Percentiles rank a stretch among this genome's conserved stretches.
Conservation (phyloP, 2,888 invertebrate genomes). For the Cinara cedri region DNA sequence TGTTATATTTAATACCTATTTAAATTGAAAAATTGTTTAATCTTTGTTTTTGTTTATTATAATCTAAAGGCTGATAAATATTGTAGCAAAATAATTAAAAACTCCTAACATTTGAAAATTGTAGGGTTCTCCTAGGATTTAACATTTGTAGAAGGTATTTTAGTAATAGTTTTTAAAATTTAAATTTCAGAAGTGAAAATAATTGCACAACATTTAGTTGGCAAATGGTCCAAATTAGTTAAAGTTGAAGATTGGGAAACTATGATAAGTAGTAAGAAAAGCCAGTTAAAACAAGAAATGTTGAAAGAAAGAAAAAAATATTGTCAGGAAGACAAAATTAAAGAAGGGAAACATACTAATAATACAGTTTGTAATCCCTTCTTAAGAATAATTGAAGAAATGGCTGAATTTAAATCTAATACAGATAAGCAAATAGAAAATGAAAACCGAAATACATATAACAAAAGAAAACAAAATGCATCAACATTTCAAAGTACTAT, state of each 20-base stretch:
- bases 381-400: constrained; percentile 51
- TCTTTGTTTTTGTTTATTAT: too few relatives aligned
- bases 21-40: too few relatives aligned
- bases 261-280: constrained; percentile 63
- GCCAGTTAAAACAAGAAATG: constrained; percentile 23
- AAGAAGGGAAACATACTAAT: constrained; percentile 46
- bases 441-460: constrained; percentile 21
- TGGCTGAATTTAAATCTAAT: constrained; percentile 43
- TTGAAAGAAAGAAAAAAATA: constrained; percentile 44
- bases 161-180: background rate
- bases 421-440: constrained; percentile 43
- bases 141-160: background rate
- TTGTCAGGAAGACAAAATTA: constrained; percentile 40
- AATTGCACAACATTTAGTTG: constrained; percentile 45
- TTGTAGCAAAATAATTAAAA: too few relatives aligned
- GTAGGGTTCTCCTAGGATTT: too few relatives aligned
- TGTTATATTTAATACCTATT: background rate
- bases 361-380: constrained; percentile 44
- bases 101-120: too few relatives aligned
- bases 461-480: constrained; percentile 64
- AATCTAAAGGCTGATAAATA: too few relatives aligned
- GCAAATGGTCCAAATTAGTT: constrained; percentile 55
- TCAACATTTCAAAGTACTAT: constrained; percentile 92
- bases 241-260: constrained; percentile 63
- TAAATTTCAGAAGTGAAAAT: constrained; percentile 40